Evolutionary conservation across 2,113 vertebrate species (phyloP).

Genomic region (Crotalus tigris): DNA sequence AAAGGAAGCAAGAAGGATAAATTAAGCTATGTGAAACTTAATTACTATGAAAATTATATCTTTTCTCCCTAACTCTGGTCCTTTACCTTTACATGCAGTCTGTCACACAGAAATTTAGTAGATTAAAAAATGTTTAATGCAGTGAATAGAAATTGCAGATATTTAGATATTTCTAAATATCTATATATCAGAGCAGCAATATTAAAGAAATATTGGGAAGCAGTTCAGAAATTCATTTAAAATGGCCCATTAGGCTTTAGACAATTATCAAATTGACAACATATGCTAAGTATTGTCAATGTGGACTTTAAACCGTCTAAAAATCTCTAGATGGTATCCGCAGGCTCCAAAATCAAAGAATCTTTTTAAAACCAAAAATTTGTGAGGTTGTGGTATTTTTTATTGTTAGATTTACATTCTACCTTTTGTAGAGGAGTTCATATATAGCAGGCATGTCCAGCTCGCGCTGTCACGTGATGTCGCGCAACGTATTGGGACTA

Average conservation of each 20-base stretch:
- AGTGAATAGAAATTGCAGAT: background rate
- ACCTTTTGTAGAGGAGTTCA: too few relatives aligned
- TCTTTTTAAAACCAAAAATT: too few relatives aligned
- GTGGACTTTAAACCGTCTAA: too few relatives aligned
- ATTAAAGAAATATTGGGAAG: background rate
- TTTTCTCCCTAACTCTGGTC: background rate
- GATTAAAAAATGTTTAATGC: background rate
- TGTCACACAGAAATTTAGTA: background rate
- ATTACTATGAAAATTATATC: background rate
- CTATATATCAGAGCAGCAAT: background rate
- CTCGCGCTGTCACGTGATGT: too few relatives aligned
- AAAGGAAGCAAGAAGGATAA: background rate
- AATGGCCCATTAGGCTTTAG: background rate
- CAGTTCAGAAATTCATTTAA: background rate
- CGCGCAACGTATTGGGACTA: too few relatives aligned
- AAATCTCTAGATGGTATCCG: too few relatives aligned
- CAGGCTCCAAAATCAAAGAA: too few relatives aligned
- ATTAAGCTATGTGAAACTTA: background rate
- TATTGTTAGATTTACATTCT: too few relatives aligned
- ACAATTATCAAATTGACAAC: background rate
- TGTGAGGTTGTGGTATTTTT: too few relatives aligned
- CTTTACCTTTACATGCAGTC: background rate
- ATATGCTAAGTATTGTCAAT: background rate
- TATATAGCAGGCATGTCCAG: too few relatives aligned
- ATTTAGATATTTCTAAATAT: background rate